Evolutionary conservation across 1,140 invertebrate genomes (phyloP), one percentile per base, ranked within the genome.

Genomic region (Hermetia illucens): DNA sequence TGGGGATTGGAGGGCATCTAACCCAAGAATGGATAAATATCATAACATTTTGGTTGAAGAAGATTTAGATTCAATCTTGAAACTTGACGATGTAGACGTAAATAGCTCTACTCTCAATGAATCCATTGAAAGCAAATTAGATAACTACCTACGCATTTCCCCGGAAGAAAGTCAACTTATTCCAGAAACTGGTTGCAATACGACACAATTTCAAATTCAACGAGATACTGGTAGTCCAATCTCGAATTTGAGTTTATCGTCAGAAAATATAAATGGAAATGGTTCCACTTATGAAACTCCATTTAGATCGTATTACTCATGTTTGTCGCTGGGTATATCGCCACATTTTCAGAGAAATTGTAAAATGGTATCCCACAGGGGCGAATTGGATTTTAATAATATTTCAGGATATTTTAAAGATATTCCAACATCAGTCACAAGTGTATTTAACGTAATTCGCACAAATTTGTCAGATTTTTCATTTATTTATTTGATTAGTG

Each of bases 401-500:
- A 9, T 27, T 9, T 27, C 24, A 13, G 13, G 24, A 27, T 27
- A 27, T 27, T 27, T 27, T 13, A 27, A 9, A 9, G 13, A 27
- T 27, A n/a, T n/a, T 27, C 24, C 24, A 27, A 8, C 8, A 27
- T 27, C 24, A 27, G 13, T 27, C 13, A 13, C 13, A 8, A 13
- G 13, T 9, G 8, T 27, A 27, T 27, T 9, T 27, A 13, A 27
- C 8, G 13, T 27, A 9, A 27, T 27, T 27, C 13, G 24, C 24
- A 8, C 8, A 27, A 8, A 13, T 13, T 27, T 27, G n/a, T 58
- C 55, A 1, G 55, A 58, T 30, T 58, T 54, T 27, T 37, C 53
- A 0, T 58, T 54, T 31, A 44, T 58, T 5, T 58, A 56, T 29
- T 33, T 52, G 0, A 10, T 58, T 18, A 48, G 52, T 5, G 48